Conservation (phyloP, 2,113 vertebrate genomes). For the Peromyscus maniculatus region DNA sequence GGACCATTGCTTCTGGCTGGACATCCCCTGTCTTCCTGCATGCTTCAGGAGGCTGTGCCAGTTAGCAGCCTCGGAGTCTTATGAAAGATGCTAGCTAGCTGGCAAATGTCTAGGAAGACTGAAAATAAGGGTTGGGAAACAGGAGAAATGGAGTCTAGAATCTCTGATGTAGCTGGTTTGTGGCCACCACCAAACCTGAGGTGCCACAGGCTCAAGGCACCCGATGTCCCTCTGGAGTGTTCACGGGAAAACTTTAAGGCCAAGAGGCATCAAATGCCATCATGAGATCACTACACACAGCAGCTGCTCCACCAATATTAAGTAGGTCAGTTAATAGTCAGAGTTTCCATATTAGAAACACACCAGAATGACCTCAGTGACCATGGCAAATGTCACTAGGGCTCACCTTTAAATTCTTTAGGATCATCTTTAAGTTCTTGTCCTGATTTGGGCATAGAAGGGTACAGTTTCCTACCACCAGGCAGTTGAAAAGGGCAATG, state of each 20-base stretch:
- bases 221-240: fast-evolving
- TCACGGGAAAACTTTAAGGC: neutral
- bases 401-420: neutral
- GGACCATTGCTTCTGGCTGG: neutral
- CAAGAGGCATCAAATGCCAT: neutral
- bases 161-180: neutral
- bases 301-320: neutral
- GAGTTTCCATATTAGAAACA: neutral
- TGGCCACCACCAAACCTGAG: neutral
- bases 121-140: neutral
- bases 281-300: neutral
- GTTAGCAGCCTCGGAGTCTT: neutral
- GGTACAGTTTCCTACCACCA: neutral
- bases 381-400: neutral
- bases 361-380: neutral
- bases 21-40: neutral
- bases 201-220: neutral
- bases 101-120: neutral
- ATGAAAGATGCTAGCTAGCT: neutral
- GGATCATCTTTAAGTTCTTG: neutral
- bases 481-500: neutral
- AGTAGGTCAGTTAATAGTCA: neutral
- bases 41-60: neutral
- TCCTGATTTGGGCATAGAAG: neutral
- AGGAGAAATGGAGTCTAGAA: neutral